Conservation (phyloP, 2,113 vertebrate species). For the Dicrurus megarhynchus region DNA sequence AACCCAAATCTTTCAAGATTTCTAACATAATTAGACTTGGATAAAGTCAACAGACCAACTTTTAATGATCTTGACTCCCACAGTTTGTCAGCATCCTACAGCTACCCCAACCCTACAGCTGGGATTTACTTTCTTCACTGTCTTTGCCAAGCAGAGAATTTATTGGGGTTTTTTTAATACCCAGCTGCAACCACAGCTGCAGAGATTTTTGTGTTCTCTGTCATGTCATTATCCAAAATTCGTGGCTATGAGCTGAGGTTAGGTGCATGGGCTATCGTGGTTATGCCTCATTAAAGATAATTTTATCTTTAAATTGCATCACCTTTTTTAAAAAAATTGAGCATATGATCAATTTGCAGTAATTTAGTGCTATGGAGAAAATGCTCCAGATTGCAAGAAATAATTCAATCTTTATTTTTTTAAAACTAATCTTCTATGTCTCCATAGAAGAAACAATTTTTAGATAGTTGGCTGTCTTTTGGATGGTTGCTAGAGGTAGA, state of each 20-base stretch:
- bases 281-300: not conserved
- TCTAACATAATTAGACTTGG: not conserved
- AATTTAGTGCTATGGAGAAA: not conserved
- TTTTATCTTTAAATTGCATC: not conserved
- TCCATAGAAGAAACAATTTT: not conserved
- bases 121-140: not conserved
- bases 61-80: not conserved
- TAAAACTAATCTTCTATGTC: not conserved
- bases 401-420: not conserved
- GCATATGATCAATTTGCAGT: not conserved
- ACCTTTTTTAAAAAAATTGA: not conserved
- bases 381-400: not conserved
- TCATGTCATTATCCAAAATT: not conserved
- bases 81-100: not conserved
- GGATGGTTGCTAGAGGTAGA: not conserved
- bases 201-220: not conserved
- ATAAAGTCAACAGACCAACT: not conserved
- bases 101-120: not conserved
- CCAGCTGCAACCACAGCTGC: not conserved
- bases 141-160: not conserved
- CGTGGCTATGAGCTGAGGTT: not conserved
- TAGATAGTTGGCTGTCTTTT: not conserved
- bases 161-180: fast-evolving
- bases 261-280: not conserved
- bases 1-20: not conserved